phyloP scores from a whole-genome alignment of 2,888 invertebrate genomes.

The Mesorhabditis spiculigera region DNA sequence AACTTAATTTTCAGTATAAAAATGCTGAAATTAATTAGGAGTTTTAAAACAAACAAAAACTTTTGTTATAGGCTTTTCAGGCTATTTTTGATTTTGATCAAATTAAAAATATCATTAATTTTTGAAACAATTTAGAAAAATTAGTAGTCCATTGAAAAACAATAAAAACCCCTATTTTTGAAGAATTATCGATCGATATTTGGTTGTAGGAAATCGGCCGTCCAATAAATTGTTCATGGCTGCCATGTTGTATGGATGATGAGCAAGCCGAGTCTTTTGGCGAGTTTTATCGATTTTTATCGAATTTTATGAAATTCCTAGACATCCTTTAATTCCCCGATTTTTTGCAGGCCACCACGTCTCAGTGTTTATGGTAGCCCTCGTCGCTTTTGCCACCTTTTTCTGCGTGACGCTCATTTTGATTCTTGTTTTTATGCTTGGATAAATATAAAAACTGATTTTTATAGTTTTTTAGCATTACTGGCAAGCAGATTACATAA shows the following conservation, averaged over 20 bases:
- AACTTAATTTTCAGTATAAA: too few species aligned
- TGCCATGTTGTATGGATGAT: conserved; percentile 44
- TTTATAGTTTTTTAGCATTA: too few species aligned
- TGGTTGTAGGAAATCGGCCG: conserved; percentile 5
- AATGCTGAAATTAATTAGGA: too few species aligned
- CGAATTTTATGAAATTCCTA: not conserved
- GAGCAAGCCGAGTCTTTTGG: conserved; percentile 38
- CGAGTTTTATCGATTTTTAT: not conserved
- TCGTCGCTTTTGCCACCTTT: conserved; percentile 46
- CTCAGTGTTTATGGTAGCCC: conserved; percentile 45
- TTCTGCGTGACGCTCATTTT: conserved; percentile 47
- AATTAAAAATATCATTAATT: too few species aligned
- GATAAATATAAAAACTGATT: too few species aligned
- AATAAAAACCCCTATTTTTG: too few species aligned
- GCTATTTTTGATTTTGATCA: too few species aligned
- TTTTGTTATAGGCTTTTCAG: too few species aligned
- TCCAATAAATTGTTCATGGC: conserved; percentile 33
- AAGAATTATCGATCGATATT: not conserved
- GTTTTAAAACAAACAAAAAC: too few species aligned
- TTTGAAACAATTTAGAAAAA: too few species aligned
- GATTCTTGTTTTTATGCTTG: conserved; percentile 42
- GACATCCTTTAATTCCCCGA: not conserved
- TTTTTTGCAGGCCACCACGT: conserved; percentile 38
- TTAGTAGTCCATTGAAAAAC: too few species aligned
- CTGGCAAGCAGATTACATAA: not conserved